These are phyloP conservation scores for Danaus melanippus DNA, from an alignment of 1,140 invertebrate genomes.

Conservation along the genomic window DNA sequence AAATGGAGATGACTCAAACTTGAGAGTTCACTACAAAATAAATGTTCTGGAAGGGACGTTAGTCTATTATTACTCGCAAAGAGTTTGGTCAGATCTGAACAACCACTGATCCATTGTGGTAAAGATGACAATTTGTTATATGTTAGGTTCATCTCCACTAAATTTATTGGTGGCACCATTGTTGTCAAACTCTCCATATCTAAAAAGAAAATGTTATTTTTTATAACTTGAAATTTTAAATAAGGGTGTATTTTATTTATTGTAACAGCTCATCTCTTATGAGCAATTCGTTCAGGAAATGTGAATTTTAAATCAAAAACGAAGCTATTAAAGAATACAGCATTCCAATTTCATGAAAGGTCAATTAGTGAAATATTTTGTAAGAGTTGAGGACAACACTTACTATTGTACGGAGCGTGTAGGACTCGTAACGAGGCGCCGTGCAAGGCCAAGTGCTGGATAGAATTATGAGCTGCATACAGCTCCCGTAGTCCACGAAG, in stretches of 20 bases:
- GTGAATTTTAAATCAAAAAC: too few relatives aligned
- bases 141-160: constrained; percentile 83
- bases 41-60: constrained; percentile 78
- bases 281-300: too few relatives aligned
- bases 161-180: constrained; percentile 76
- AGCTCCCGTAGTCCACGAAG: constrained; percentile 76
- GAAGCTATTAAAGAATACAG: too few relatives aligned
- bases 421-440: constrained; percentile 61
- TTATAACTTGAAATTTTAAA: too few relatives aligned
- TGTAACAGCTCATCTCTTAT: neutral
- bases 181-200: constrained; percentile 78
- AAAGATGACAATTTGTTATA: constrained; percentile 82
- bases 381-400: constrained; percentile 20
- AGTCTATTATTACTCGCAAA: constrained; percentile 84
- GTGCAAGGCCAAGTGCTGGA: constrained; percentile 76
- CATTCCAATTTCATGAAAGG: too few relatives aligned
- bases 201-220: constrained; percentile 56
- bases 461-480: constrained; percentile 76
- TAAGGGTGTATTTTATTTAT: neutral
- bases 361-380: neutral
- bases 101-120: constrained; percentile 84
- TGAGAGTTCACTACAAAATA: constrained; percentile 81
- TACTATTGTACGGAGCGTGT: constrained; percentile 52
- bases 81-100: constrained; percentile 79
- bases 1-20: constrained; percentile 80